Percentiles rank a stretch among this genome's conserved stretches.
Evolutionary conservation across 64 coral and sea anemone species (phyloP).

Genomic region (Montipora efflorescens): DNA sequence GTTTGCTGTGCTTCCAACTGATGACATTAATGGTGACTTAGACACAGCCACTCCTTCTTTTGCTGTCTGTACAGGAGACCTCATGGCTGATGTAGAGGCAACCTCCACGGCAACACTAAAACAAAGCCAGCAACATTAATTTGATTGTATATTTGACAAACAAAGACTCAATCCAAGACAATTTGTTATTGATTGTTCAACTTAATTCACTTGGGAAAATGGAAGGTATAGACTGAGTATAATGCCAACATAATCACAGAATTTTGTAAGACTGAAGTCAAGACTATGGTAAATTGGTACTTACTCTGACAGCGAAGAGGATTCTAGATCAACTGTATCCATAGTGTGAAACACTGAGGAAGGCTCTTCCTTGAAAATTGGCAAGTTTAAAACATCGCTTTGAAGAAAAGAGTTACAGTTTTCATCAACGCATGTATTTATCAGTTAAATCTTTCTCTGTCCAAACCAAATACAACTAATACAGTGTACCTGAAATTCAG

Average conservation of each 20-base stretch:
- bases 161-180: no score
- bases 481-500: no score
- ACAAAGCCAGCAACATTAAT: not conserved
- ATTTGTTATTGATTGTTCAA: no score
- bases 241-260: not conserved
- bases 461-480: no score
- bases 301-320: conserved; percentile 17
- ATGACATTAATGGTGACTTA: not conserved
- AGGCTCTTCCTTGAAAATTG: conserved; percentile 74
- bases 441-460: no score
- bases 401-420: not conserved
- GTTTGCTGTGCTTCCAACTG: not conserved
- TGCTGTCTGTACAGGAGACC: conserved; percentile 2
- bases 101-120: not conserved
- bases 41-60: conserved; percentile 6
- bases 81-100: not conserved
- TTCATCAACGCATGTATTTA: not conserved
- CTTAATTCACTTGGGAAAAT: no score
- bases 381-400: conserved; percentile 71
- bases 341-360: conserved; percentile 18
- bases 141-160: no score
- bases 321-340: conserved; percentile 4
- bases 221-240: no score
- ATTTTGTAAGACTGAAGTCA: not conserved
- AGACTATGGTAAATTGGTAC: not conserved